phyloP scores from a whole-genome alignment of 2,113 vertebrate genomes.

The Nerophis ophidion region DNA sequence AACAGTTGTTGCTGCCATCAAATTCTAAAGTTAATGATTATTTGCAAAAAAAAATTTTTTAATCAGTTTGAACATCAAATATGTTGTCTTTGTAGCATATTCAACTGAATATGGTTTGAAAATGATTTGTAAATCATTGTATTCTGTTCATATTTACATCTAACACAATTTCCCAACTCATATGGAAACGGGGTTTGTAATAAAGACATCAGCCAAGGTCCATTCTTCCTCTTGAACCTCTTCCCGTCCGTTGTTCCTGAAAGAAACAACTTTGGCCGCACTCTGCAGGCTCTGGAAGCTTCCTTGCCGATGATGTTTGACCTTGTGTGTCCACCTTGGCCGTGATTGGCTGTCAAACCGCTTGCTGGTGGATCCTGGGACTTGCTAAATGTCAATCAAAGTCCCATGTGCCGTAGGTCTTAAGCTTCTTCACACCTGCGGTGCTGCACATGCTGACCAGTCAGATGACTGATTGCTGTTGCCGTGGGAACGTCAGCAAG shows the following conservation, averaged over 20 bases:
- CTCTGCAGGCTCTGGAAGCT: not conserved
- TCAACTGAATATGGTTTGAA: too few species aligned
- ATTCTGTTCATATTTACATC: too few species aligned
- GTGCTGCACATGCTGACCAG: not conserved
- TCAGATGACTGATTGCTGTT: not conserved
- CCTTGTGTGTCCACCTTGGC: not conserved
- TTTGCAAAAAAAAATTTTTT: too few species aligned
- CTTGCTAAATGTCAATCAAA: slow-evolving; percentile 3
- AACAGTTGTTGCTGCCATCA: too few species aligned
- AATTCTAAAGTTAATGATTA: too few species aligned
- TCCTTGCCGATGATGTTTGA: slow-evolving; percentile 1
- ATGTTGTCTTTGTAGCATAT: too few species aligned
- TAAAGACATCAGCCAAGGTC: not conserved
- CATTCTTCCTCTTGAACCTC: not conserved
- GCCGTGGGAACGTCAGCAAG: not conserved
- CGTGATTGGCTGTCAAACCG: not conserved
- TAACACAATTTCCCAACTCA: too few species aligned
- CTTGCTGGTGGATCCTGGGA: not conserved
- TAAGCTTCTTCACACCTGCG: slow-evolving; percentile 1
- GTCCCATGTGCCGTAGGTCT: not conserved
- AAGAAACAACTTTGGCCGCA: not conserved
- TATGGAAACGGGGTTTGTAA: too few species aligned
- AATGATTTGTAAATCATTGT: too few species aligned
- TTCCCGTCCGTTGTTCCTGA: not conserved
- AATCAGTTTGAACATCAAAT: too few species aligned